These are phyloP conservation scores for Phyllostomus hastatus DNA, from an alignment of 2,113 vertebrate genomes.

Conservation along the genomic window DNA sequence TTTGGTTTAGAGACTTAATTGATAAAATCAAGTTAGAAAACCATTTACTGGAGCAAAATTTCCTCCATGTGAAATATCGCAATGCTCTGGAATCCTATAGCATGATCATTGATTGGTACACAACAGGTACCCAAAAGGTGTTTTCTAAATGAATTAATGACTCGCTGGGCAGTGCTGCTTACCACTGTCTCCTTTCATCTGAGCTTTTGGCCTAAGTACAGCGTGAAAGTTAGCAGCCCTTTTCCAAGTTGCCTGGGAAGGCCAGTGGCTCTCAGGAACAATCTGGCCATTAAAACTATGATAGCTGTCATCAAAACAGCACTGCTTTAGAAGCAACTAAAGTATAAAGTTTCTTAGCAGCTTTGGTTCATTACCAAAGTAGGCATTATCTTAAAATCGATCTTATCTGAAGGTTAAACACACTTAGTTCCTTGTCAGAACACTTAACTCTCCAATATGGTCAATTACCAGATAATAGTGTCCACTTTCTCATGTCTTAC, in stretches of 20 bases:
- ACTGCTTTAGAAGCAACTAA: slow-evolving; percentile 53
- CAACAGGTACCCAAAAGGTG: not conserved
- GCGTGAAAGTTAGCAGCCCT: not conserved
- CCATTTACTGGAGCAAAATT: not conserved
- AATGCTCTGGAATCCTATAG: not conserved
- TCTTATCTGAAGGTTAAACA: slow-evolving; percentile 80
- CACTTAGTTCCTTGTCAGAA: slow-evolving; percentile 75
- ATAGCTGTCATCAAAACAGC: not conserved
- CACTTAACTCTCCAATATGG: slow-evolving; percentile 76
- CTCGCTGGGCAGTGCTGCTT: not conserved
- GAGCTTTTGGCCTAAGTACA: not conserved
- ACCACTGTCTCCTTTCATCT: not conserved
- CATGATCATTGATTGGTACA: not conserved
- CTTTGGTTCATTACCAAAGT: slow-evolving; percentile 63
- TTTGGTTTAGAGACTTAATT: not conserved
- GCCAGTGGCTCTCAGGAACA: not conserved
- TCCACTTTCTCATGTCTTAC: slow-evolving; percentile 78
- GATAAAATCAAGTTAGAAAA: slow-evolving; percentile 2
- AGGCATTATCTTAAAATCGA: slow-evolving; percentile 78
- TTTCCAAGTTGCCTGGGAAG: slow-evolving; percentile 4
- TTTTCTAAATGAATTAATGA: not conserved
- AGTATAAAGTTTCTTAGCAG: slow-evolving; percentile 57
- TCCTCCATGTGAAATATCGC: not conserved
- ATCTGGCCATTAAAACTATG: slow-evolving; percentile 8
- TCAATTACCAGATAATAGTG: slow-evolving; percentile 80